Evolutionary conservation across 2,113 vertebrate genomes (phyloP).

Genomic region (Macaca mulatta): DNA sequence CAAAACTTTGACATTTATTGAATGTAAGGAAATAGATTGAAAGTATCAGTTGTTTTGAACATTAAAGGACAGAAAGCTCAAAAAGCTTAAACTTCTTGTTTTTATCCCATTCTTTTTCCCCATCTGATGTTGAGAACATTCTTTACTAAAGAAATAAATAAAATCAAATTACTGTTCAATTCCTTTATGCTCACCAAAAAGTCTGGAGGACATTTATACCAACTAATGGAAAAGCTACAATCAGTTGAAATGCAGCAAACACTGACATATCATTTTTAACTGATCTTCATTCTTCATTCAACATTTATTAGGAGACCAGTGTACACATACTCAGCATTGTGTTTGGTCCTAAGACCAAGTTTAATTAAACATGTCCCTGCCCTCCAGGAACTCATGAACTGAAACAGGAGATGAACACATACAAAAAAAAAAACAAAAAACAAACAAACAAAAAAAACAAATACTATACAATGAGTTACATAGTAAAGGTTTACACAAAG

Average conservation of each 20-base stretch:
- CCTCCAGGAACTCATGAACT: not conserved
- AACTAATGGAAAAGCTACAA: slow-evolving; percentile 6
- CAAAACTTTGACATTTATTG: not conserved
- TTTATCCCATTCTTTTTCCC: slow-evolving; percentile 19
- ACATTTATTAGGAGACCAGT: not conserved
- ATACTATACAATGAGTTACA: not conserved
- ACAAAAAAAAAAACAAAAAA: not conserved
- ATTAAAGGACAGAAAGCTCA: slow-evolving; percentile 22
- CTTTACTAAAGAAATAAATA: not conserved
- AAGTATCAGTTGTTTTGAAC: slow-evolving; percentile 47
- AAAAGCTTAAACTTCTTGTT: not conserved
- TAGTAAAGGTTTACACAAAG: not conserved
- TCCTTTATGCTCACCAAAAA: not conserved
- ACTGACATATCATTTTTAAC: not conserved
- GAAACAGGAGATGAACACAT: not conserved
- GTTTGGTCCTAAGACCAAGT: not conserved
- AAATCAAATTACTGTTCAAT: not conserved
- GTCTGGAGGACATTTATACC: not conserved
- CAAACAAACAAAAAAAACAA: not conserved
- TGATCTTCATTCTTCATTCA: not conserved
- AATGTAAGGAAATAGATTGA: slow-evolving; percentile 54
- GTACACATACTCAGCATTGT: not conserved
- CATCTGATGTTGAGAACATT: slow-evolving; percentile 20
- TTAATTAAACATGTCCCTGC: not conserved
- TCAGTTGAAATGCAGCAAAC: not conserved